Conservation (phyloP, 2,113 vertebrate species). For the Speoplatyrhinus poulsoni region DNA sequence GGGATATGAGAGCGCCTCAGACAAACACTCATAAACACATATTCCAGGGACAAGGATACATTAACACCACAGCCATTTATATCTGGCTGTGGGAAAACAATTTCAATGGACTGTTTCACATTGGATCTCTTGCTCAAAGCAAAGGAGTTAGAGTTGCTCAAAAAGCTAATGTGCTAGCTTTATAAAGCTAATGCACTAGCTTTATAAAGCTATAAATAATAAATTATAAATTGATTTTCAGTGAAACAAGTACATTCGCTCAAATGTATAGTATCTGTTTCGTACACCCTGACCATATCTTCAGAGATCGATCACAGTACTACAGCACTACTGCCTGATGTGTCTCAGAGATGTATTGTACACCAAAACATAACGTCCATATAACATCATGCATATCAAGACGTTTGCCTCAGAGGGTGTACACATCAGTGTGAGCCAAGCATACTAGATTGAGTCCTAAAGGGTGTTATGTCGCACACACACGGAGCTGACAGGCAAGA, state of each 20-base stretch:
- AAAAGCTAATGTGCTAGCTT: no score
- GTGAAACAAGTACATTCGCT: background rate
- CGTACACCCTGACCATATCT: background rate
- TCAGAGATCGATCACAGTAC: no score
- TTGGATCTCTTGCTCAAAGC: constrained; percentile 16
- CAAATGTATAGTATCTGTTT: background rate
- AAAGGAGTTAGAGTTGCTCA: background rate
- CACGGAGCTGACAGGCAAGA: background rate
- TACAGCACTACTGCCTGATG: background rate
- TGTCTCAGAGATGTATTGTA: background rate
- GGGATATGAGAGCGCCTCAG: constrained; percentile 37
- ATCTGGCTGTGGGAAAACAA: constrained; percentile 9
- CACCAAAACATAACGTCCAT: constrained; percentile 1
- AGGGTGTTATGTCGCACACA: background rate
- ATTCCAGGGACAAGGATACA: constrained; percentile 15
- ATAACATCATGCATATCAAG: background rate
- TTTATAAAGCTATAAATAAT: no score
- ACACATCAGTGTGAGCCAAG: background rate
- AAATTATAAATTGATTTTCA: background rate
- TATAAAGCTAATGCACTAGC: no score
- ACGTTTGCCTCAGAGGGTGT: background rate
- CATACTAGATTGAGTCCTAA: background rate
- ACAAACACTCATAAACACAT: constrained; percentile 27
- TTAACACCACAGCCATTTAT: constrained; percentile 38
- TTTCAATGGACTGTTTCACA: constrained; percentile 5